A percentile compares a stretch with the other conserved stretches of the same genome.
Conservation (phyloP, 2,888 invertebrate genomes). For the Philereme transversata region DNA sequence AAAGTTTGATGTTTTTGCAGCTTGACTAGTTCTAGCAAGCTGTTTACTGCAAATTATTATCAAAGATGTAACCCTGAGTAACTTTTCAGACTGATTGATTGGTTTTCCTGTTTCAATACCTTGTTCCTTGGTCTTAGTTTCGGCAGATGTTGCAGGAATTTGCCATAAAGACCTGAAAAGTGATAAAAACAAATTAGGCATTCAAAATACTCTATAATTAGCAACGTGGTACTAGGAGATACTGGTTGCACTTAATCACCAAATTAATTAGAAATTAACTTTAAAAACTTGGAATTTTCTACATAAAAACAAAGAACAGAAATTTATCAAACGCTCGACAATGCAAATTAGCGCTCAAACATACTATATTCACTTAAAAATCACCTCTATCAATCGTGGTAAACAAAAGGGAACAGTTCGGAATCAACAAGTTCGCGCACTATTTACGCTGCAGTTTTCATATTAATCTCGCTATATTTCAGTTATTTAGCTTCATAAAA, state of each 20-base stretch:
- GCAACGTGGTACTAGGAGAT: slow-evolving; percentile 51
- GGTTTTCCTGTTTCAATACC: slow-evolving; percentile 39
- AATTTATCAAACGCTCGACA: slow-evolving; percentile 37
- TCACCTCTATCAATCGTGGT: slow-evolving; percentile 57
- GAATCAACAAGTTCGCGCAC: slow-evolving; percentile 71
- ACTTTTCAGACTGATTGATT: slow-evolving; percentile 42
- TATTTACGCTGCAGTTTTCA: slow-evolving; percentile 43
- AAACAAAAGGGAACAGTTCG: slow-evolving; percentile 69
- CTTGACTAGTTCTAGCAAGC: slow-evolving; percentile 8
- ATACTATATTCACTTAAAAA: slow-evolving; percentile 57
- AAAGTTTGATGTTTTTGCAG: slow-evolving; percentile 5
- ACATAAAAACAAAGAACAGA: slow-evolving; percentile 35
- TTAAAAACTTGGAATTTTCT: slow-evolving; percentile 31
- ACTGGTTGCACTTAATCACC: slow-evolving; percentile 42
- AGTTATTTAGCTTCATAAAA: slow-evolving; percentile 41
- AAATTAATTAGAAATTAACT: slow-evolving; percentile 37
- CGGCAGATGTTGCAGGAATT: slow-evolving; percentile 52
- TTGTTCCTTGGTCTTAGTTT: slow-evolving; percentile 48
- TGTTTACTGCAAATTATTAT: slow-evolving; percentile 6
- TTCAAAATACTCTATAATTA: slow-evolving; percentile 44
- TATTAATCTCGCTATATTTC: slow-evolving; percentile 36
- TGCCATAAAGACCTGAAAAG: slow-evolving; percentile 70
- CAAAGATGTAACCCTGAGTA: slow-evolving; percentile 12
- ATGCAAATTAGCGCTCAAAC: slow-evolving; percentile 43
- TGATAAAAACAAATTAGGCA: slow-evolving; percentile 47